phyloP scores from a whole-genome alignment of 2,797 vertebrate genomes.

The Apogon hyalosoma region DNA sequence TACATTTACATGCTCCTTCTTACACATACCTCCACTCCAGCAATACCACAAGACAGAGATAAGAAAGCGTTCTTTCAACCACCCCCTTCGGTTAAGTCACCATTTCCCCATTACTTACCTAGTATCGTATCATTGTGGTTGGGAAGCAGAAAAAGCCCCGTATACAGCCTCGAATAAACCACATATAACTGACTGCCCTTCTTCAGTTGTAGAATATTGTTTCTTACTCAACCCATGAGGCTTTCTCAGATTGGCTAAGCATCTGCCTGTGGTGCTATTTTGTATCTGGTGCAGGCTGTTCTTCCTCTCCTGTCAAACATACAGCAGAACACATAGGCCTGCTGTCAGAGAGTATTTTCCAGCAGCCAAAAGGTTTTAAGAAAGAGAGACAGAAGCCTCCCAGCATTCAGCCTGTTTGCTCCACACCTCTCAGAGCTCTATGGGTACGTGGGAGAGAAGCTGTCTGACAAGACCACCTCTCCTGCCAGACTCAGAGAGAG shows the following conservation, averaged over 20 bases:
- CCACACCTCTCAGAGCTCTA: conserved; percentile 72
- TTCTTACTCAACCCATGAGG: conserved; percentile 68
- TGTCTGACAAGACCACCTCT: conserved; percentile 83
- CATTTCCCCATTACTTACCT: conserved; percentile 61
- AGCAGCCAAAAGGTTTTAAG: conserved; percentile 78
- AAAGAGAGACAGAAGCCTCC: conserved; percentile 79
- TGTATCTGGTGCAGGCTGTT: conserved; percentile 75
- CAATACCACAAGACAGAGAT: conserved; percentile 76
- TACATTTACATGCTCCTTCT: conserved; percentile 53
- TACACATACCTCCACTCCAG: conserved; percentile 53
- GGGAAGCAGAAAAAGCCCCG: conserved; percentile 62
- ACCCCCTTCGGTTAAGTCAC: conserved; percentile 67
- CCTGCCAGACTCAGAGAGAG: conserved; percentile 76
- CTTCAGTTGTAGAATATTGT: conserved; percentile 66
- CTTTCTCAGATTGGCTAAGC: conserved; percentile 71
- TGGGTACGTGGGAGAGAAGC: conserved; percentile 74
- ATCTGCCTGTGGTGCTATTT: conserved; percentile 71
- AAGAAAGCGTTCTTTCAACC: conserved; percentile 62
- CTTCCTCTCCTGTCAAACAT: conserved; percentile 79
- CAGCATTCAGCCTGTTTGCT: conserved; percentile 74
- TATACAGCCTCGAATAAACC: conserved; percentile 68
- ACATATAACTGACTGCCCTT: conserved; percentile 70
- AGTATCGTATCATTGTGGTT: conserved; percentile 63
- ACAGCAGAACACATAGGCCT: conserved; percentile 74
- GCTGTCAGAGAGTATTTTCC: conserved; percentile 80